Conservation (phyloP, 1,140 invertebrate genomes). For the Hirudo medicinalis region DNA sequence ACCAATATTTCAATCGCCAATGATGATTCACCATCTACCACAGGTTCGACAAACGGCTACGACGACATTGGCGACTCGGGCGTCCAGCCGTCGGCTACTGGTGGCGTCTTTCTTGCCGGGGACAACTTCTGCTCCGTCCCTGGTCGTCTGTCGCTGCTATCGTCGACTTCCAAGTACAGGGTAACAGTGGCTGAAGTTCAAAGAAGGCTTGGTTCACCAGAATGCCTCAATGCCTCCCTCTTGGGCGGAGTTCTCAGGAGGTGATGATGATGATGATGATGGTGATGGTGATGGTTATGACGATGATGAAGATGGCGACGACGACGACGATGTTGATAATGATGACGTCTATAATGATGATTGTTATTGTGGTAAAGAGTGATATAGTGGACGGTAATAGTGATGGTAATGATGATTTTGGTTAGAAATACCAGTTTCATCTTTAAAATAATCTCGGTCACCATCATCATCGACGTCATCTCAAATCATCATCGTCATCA, state of each 20-base stretch:
- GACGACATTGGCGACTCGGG: too few relatives aligned
- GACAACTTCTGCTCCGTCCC: constrained; percentile 73
- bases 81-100: too few relatives aligned
- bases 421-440: too few relatives aligned
- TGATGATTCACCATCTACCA: too few relatives aligned
- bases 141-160: constrained; percentile 84
- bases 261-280: constrained; percentile 6
- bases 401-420: not conserved
- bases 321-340: not conserved
- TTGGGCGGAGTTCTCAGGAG: constrained; percentile 68
- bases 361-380: not conserved
- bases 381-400: not conserved
- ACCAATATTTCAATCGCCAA: too few relatives aligned
- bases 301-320: not conserved
- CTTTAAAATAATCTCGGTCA: too few relatives aligned
- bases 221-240: constrained; percentile 95
- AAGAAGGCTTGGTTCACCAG: constrained; percentile 84
- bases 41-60: too few relatives aligned
- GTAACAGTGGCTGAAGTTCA: constrained; percentile 98
- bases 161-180: constrained; percentile 98
- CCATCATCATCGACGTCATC: too few relatives aligned
- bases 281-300: not conserved
- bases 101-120: not conserved
- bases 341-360: not conserved
- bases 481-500: too few relatives aligned